A percentile compares a stretch with the other conserved stretches of the same genome.
Evolutionary conservation across 2,113 vertebrate genomes (phyloP).

Genomic region (Cavia porcellus): DNA sequence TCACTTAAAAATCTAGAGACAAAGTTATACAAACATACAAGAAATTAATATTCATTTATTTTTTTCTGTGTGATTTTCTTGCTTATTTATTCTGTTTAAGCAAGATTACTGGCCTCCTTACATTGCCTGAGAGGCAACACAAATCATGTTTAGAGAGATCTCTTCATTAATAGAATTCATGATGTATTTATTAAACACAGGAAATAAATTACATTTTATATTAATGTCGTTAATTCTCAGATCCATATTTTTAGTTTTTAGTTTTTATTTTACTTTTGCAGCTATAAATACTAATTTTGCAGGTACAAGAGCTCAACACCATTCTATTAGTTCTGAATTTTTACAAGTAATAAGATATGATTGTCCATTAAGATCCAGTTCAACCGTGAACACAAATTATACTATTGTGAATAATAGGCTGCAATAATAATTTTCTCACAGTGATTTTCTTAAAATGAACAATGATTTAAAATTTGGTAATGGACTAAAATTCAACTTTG

Average conservation of each 20-base stretch:
- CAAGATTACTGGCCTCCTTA: slow-evolving; percentile 41
- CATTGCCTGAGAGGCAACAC: slow-evolving; percentile 29
- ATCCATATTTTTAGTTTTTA: slow-evolving; percentile 61
- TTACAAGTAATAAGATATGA: slow-evolving; percentile 62
- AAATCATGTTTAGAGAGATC: slow-evolving; percentile 52
- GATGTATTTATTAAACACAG: slow-evolving; percentile 62
- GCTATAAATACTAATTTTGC: slow-evolving; percentile 64
- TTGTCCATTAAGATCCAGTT: slow-evolving; percentile 64
- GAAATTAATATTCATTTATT: slow-evolving; percentile 18
- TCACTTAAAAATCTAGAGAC: slow-evolving; percentile 15
- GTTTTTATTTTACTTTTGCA: slow-evolving; percentile 67
- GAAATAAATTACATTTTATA: slow-evolving; percentile 55
- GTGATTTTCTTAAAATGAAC: slow-evolving; percentile 61
- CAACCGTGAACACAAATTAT: slow-evolving; percentile 66
- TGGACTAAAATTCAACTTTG: neutral
- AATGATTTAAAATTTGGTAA: slow-evolving; percentile 39
- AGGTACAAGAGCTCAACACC: neutral
- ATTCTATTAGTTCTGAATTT: slow-evolving; percentile 65
- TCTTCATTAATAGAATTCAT: slow-evolving; percentile 65
- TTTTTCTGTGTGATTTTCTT: neutral
- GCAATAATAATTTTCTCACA: slow-evolving; percentile 49
- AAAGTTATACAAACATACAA: neutral
- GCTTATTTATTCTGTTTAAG: neutral
- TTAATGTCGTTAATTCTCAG: slow-evolving; percentile 57
- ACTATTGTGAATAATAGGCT: slow-evolving; percentile 12